phyloP scores from a whole-genome alignment of 2,888 invertebrate genomes.

The Philereme transversata region DNA sequence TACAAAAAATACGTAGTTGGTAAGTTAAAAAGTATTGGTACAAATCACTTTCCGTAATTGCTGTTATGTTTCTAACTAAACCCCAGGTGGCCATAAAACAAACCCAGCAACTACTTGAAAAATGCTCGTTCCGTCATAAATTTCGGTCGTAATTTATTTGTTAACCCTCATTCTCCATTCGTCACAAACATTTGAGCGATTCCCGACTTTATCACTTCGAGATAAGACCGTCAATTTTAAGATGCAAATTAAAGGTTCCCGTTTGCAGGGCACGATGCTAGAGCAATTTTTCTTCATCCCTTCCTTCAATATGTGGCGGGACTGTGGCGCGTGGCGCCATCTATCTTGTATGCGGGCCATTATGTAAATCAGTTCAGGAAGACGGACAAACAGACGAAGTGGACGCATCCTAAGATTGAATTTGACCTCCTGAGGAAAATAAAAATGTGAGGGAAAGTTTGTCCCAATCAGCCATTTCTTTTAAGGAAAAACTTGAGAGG shows the following conservation, averaged over 20 bases:
- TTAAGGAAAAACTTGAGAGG: conserved; percentile 5
- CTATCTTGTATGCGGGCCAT: conserved; percentile 67
- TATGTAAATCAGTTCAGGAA: conserved; percentile 64
- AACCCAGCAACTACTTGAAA: conserved; percentile 38
- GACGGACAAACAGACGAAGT: conserved; percentile 46
- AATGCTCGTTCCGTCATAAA: conserved; percentile 53
- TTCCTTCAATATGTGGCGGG: conserved; percentile 72
- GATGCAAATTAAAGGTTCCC: conserved; percentile 62
- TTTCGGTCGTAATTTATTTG: conserved; percentile 59
- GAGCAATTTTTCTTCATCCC: conserved; percentile 73
- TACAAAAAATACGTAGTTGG: no score
- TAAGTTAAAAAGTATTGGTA: no score
- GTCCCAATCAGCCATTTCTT: conserved; percentile 10
- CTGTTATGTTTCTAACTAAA: neutral
- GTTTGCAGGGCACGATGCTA: conserved; percentile 62
- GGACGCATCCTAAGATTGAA: conserved; percentile 46
- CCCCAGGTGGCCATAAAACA: conserved; percentile 32
- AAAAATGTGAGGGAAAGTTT: conserved; percentile 1
- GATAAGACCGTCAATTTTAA: conserved; percentile 40
- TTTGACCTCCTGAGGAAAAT: conserved; percentile 9
- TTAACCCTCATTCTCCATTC: conserved; percentile 53
- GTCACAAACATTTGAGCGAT: conserved; percentile 25
- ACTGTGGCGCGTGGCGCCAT: conserved; percentile 61
- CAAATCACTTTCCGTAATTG: conserved; percentile 1
- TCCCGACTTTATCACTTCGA: conserved; percentile 36